Evolutionary conservation across 2,113 vertebrate species (phyloP), one percentile per base, ranked within the genome.

Genomic region (Phodopus roborovskii): DNA sequence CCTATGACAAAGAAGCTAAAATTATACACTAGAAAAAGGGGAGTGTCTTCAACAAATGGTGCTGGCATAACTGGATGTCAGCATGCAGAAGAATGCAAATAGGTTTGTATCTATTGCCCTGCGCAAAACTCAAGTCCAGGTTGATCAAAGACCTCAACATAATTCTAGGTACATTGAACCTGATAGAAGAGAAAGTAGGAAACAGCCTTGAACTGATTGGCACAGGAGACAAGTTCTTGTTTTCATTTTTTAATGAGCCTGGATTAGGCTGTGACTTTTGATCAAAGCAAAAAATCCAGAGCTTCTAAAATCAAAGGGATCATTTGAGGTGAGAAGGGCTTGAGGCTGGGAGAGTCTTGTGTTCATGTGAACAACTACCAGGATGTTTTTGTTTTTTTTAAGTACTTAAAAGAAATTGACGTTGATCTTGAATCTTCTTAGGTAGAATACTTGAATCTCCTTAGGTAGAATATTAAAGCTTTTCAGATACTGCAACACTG

Each of bases 251-350:
- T 19, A 92, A 97, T 95, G 87, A 97, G 64, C 53, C 96, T 97
- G 96, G 97, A 95, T 97, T 94, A 96, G 97, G 93, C 87, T 95
- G 28, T 95, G 91, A 97, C 75, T 95, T 96, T 68, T 93, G 92
- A 92, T 90, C 93, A 88, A 95, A 94, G 96, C 97, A 94, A 86
- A 92, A 92, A 53, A 74, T 13, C 0, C 58, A 90, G 86, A 95
- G 64, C 91, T 97, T 96, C 1, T 88, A 7, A 78, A 97, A 95
- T 92, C 60, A 87, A 91, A 92, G 87, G 93, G 92, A 95, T 97
- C 93, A 89, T 60, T 93, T 95, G 96, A 94, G 95, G 94, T 93
- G 1, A 48, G 77, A 97, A 89, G 62, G 90, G 90, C 85, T 71
- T 70, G 62, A 97, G 96, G 93, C 70, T 92, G 66, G 94, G 48